phyloP scores from a whole-genome alignment of 2,888 invertebrate species.

The Hirudinaria manillensis region DNA sequence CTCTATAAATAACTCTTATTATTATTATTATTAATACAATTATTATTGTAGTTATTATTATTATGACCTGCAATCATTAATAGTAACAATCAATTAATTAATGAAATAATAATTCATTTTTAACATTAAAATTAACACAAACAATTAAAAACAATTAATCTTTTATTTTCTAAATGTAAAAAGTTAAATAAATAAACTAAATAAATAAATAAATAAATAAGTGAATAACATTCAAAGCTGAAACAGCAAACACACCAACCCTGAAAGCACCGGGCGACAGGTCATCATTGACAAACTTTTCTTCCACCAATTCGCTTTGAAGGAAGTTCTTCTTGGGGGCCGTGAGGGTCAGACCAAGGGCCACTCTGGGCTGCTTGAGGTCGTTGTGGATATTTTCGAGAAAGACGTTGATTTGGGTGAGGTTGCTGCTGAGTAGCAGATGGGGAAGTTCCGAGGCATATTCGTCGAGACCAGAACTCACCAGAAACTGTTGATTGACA shows the following conservation, averaged over 20 bases:
- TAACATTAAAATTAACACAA: no score
- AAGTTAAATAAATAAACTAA: not conserved
- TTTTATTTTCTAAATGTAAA: no score
- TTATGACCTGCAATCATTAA: no score
- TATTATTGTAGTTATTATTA: no score
- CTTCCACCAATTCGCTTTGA: not conserved
- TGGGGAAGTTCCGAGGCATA: constrained; percentile 13
- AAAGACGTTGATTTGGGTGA: constrained; percentile 20
- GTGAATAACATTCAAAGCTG: not conserved
- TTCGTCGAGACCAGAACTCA: not conserved
- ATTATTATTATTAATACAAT: no score
- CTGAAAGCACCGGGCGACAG: constrained; percentile 21
- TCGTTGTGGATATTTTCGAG: constrained; percentile 1
- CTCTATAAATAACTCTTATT: no score
- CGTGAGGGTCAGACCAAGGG: not conserved
- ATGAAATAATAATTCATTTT: no score
- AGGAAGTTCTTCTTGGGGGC: not conserved
- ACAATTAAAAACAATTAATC: no score
- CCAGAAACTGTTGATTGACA: constrained; percentile 11
- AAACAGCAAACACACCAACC: not conserved
- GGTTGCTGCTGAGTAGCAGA: constrained; percentile 26
- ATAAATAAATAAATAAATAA: not conserved
- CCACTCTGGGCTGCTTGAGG: constrained; percentile 12
- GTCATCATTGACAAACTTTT: constrained; percentile 13
- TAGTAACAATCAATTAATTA: no score